Conservation (phyloP, 23 tunicate genomes). For the Trididemnum clinides region DNA sequence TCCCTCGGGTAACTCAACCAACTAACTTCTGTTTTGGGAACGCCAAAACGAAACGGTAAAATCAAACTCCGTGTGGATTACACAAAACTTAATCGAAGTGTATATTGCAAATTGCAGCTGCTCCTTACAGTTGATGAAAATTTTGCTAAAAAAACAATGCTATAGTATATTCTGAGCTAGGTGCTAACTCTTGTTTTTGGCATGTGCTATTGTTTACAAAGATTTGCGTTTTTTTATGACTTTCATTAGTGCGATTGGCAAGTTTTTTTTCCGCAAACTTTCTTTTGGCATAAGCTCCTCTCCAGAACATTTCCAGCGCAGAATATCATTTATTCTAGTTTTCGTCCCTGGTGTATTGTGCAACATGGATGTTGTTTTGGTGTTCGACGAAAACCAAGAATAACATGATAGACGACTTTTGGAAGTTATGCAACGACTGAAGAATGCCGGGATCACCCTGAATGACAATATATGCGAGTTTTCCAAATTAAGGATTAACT, state of each 20-base stretch:
- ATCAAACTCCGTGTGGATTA: constrained; percentile 51
- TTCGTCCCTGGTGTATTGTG: constrained; percentile 21
- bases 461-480: constrained; percentile 40
- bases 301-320: constrained; percentile 46
- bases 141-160: background rate
- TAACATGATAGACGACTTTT: constrained; percentile 15
- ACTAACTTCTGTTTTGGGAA: constrained; percentile 47
- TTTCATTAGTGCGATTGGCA: constrained; percentile 24
- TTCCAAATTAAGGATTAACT: background rate
- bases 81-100: constrained; percentile 8
- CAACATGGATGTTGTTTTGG: constrained; percentile 33
- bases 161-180: constrained; percentile 24
- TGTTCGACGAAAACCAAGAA: constrained; percentile 23
- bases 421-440: background rate
- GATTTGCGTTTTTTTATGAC: constrained; percentile 15
- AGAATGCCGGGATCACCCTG: constrained; percentile 13
- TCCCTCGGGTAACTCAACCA: constrained; percentile 16
- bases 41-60: constrained; percentile 33
- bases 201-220: constrained; percentile 11
- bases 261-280: constrained; percentile 44
- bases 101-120: background rate
- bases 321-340: constrained; percentile 4
- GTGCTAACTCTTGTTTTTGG: constrained; percentile 49
- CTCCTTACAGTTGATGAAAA: constrained; percentile 4
- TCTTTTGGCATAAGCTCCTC: constrained; percentile 47